Percentiles rank a stretch among this genome's conserved stretches.
Evolutionary conservation across 2,113 vertebrate genomes (phyloP).

Genomic region (Ranitomeya variabilis): DNA sequence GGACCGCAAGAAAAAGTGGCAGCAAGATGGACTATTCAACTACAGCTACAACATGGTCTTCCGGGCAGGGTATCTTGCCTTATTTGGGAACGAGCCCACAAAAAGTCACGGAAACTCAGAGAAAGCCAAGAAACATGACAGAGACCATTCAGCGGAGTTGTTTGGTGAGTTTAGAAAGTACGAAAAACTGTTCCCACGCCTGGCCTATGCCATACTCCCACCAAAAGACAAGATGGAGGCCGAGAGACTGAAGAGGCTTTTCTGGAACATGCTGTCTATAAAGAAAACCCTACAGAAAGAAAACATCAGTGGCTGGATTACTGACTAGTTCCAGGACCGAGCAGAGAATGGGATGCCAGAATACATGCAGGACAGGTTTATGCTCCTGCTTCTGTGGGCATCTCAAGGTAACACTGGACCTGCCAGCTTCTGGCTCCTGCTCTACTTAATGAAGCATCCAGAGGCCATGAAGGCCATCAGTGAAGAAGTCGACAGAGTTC

Average conservation of each 20-base stretch:
- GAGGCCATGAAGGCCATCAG: constrained; percentile 83
- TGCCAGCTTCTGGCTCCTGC: constrained; percentile 86
- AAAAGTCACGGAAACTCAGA: constrained; percentile 56
- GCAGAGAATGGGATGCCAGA: constrained; percentile 65
- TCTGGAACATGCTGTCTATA: constrained; percentile 77
- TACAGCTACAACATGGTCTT: constrained; percentile 86
- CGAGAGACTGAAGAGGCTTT: constrained; percentile 71
- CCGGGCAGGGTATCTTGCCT: constrained; percentile 82
- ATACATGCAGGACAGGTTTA: constrained; percentile 77
- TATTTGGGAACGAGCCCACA: constrained; percentile 76
- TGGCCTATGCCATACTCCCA: constrained; percentile 75
- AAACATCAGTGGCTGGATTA: constrained; percentile 83
- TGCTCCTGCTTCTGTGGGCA: constrained; percentile 90
- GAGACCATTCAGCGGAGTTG: constrained; percentile 70
- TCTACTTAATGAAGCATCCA: constrained; percentile 84
- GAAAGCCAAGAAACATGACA: constrained; percentile 71
- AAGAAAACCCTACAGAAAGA: constrained; percentile 71
- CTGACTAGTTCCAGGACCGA: constrained; percentile 68
- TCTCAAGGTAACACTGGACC: constrained; percentile 90
- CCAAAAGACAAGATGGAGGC: constrained; percentile 74
- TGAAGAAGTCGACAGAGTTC: constrained; percentile 74
- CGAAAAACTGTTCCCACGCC: constrained; percentile 81
- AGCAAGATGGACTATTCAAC: constrained; percentile 78
- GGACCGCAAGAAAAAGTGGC: constrained; percentile 69
- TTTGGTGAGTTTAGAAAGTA: constrained; percentile 78